These are phyloP conservation scores for Bothrops jararaca DNA, from an alignment of 2,113 vertebrate genomes.

Conservation along the genomic window DNA sequence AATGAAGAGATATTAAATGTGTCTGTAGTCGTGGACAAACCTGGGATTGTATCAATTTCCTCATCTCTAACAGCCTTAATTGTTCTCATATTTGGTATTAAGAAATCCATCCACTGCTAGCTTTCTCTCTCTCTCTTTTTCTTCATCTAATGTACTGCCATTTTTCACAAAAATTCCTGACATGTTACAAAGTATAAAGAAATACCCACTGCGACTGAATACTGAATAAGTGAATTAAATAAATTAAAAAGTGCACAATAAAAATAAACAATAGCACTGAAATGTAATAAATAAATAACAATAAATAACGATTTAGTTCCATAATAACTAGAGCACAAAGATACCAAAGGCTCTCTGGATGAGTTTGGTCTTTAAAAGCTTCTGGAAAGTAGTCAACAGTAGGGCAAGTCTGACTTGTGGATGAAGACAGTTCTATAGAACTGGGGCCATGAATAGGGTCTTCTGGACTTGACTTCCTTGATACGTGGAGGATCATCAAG, in stretches of 20 bases:
- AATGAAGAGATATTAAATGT: not conserved
- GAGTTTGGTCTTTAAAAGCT: not conserved
- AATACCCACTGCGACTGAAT: not conserved
- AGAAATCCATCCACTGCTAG: not conserved
- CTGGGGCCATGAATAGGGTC: not conserved
- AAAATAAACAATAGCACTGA: not conserved
- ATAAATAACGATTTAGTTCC: not conserved
- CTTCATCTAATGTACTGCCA: not conserved
- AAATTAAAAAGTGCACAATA: not conserved
- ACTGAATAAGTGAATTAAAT: not conserved
- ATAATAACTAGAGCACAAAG: not conserved
- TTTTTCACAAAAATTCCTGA: not conserved
- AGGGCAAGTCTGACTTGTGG: not conserved
- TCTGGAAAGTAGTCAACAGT: not conserved
- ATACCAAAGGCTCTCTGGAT: not conserved
- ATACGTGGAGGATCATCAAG: not conserved
- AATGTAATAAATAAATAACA: not conserved
- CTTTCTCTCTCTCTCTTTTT: not conserved
- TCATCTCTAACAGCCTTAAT: not conserved
- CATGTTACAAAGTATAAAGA: not conserved
- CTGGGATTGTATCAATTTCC: not conserved
- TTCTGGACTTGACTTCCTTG: not conserved
- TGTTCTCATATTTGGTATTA: not conserved
- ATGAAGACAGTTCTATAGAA: not conserved
- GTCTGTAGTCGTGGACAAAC: not conserved